phyloP scores from a whole-genome alignment of 2,888 invertebrate genomes.

The Nomada flava region DNA sequence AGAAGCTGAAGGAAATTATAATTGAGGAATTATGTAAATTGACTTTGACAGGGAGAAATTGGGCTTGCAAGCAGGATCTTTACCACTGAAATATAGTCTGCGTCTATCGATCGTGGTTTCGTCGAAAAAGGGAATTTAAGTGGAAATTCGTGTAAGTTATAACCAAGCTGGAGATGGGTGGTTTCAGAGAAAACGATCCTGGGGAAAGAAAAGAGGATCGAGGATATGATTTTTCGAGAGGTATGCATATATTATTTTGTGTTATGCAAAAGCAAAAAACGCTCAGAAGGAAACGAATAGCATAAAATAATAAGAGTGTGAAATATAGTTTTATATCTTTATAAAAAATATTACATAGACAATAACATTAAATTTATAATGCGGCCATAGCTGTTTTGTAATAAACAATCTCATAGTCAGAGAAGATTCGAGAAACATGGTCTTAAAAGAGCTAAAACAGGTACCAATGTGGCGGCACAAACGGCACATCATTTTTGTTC shows the following conservation, averaged over 20 bases:
- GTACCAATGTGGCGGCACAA: no score
- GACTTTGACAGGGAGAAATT: background rate
- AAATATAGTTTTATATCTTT: background rate
- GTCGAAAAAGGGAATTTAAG: constrained; percentile 56
- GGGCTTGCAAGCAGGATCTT: background rate
- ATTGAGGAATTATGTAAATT: background rate
- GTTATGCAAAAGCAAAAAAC: background rate
- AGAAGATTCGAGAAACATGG: no score
- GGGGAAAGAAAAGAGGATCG: constrained; percentile 10
- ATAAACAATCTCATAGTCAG: no score
- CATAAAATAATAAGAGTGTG: background rate
- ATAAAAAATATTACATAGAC: background rate
- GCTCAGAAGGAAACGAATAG: background rate
- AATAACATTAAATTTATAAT: background rate
- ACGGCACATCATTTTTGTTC: no score
- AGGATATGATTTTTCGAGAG: constrained; percentile 26
- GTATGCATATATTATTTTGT: constrained; percentile 19
- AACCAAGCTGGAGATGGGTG: constrained; percentile 46
- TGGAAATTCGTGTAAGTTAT: constrained; percentile 66
- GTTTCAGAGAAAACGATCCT: constrained; percentile 40
- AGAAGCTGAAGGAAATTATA: background rate
- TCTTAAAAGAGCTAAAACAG: background rate
- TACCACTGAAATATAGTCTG: constrained; percentile 12
- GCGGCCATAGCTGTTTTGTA: no score
- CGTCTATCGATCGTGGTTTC: constrained; percentile 39